A percentile compares a stretch with the other conserved stretches of the same genome.
phyloP scores from a whole-genome alignment of 2,888 invertebrate genomes.

The Metalampra italica region DNA sequence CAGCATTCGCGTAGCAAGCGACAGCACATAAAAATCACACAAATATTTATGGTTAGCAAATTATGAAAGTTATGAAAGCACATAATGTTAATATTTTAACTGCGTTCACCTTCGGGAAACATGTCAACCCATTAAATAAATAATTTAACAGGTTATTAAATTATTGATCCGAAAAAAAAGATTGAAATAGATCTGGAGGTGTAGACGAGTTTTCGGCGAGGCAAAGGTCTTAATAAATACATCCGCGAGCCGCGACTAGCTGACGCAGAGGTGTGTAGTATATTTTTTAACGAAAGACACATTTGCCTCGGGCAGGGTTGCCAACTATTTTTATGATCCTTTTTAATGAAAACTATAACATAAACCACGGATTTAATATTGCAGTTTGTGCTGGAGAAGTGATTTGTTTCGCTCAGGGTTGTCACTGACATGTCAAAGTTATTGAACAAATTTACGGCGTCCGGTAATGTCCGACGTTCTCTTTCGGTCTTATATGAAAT shows the following conservation, averaged over 20 bases:
- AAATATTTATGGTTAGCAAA: not conserved
- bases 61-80: not conserved
- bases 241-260: not conserved
- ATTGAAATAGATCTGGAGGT: slow-evolving; percentile 6
- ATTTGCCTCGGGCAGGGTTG: slow-evolving; percentile 24
- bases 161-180: slow-evolving; percentile 4
- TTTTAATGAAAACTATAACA: slow-evolving; percentile 39
- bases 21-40: not conserved
- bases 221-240: slow-evolving; percentile 12
- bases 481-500: not conserved
- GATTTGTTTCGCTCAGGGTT: slow-evolving; percentile 10
- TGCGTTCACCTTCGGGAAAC: slow-evolving; percentile 10
- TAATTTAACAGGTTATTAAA: slow-evolving; percentile 7
- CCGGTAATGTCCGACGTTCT: not conserved
- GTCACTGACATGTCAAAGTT: slow-evolving; percentile 5
- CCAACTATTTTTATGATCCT: slow-evolving; percentile 59
- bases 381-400: slow-evolving; percentile 1
- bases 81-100: slow-evolving; percentile 11
- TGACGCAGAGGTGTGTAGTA: too few species aligned
- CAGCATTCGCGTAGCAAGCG: not conserved
- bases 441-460: slow-evolving; percentile 5
- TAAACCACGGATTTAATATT: slow-evolving; percentile 36
- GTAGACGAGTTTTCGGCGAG: slow-evolving; percentile 11
- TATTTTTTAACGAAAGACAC: not conserved
- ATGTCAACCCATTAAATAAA: slow-evolving; percentile 14